phyloP scores from a whole-genome alignment of 2,888 invertebrate species.

The Tanypteryx hageni region DNA sequence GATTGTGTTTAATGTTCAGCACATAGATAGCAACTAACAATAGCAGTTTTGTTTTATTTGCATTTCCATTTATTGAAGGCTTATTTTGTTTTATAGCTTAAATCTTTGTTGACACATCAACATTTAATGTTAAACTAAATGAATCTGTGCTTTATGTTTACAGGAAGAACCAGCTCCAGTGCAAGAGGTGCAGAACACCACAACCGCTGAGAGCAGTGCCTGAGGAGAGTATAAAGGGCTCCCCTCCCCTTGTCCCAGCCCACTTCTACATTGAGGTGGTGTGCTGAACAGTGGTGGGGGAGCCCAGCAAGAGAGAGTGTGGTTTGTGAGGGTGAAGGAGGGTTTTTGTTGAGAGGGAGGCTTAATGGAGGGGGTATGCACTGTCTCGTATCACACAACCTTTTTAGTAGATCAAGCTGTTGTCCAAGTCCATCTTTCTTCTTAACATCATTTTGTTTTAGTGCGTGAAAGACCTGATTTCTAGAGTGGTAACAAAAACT shows the following conservation, averaged over 20 bases:
- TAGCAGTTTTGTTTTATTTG: neutral
- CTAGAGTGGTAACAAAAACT: conserved; percentile 62
- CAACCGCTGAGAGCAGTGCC: conserved; percentile 80
- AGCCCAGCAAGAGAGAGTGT: conserved; percentile 11
- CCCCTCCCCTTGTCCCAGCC: conserved; percentile 45
- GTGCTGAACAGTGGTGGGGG: conserved; percentile 21
- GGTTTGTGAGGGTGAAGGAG: conserved; percentile 6
- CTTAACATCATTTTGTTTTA: conserved; percentile 69
- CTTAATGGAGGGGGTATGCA: conserved; percentile 21
- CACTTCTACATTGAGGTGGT: conserved; percentile 1
- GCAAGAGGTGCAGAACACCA: conserved; percentile 80
- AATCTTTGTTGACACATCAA: neutral
- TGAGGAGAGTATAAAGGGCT: conserved; percentile 69
- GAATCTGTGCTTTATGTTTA: conserved; percentile 66
- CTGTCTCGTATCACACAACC: conserved; percentile 52
- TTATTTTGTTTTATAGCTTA: neutral
- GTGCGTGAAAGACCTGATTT: conserved; percentile 68
- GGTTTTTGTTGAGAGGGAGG: neutral
- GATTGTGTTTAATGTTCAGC: too few species aligned
- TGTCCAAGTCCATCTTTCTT: conserved; percentile 65
- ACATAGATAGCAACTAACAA: too few species aligned
- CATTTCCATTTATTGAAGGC: neutral
- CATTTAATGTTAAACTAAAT: neutral
- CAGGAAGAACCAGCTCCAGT: conserved; percentile 74
- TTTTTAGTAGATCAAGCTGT: conserved; percentile 64